Percentiles rank a stretch among this genome's conserved stretches.
These are phyloP conservation scores for Oryzias celebensis DNA, from an alignment of 2,113 vertebrate species.

Conservation along the genomic window DNA sequence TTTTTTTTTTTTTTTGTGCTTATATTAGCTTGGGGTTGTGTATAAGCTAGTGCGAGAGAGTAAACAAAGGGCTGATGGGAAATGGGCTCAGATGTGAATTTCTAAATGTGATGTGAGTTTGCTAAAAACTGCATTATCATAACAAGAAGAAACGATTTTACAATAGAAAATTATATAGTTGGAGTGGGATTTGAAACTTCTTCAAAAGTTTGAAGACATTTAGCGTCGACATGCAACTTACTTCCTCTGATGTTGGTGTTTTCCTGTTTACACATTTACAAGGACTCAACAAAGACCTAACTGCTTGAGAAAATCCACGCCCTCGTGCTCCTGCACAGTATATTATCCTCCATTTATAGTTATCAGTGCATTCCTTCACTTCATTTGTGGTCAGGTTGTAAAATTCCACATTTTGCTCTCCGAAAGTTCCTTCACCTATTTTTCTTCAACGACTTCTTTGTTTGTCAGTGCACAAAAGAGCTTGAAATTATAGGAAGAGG, in stretches of 20 bases:
- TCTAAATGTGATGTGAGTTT: no score
- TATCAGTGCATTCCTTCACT: conserved; percentile 8
- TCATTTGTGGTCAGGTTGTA: conserved; percentile 22
- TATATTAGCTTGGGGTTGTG: no score
- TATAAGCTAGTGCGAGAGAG: no score
- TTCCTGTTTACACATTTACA: conserved; percentile 4
- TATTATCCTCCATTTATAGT: conserved; percentile 11
- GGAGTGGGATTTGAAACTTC: no score
- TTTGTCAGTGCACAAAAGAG: not conserved
- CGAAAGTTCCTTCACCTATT: conserved; percentile 2
- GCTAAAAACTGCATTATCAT: no score
- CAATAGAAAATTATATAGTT: no score
- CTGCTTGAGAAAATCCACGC: conserved; percentile 1
- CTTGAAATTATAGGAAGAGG: no score
- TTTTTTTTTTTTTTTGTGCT: no score
- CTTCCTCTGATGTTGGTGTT: conserved; percentile 21
- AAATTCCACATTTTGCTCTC: conserved; percentile 23
- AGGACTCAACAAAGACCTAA: conserved; percentile 25
- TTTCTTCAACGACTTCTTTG: conserved; percentile 3
- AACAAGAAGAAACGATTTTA: no score
- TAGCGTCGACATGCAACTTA: not conserved
- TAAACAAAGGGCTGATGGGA: no score
- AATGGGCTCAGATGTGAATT: no score
- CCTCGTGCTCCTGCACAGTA: not conserved
- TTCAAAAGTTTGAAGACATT: not conserved